Evolutionary conservation across 2,797 vertebrate genomes (phyloP).

Genomic region (Glossophaga mutica): DNA sequence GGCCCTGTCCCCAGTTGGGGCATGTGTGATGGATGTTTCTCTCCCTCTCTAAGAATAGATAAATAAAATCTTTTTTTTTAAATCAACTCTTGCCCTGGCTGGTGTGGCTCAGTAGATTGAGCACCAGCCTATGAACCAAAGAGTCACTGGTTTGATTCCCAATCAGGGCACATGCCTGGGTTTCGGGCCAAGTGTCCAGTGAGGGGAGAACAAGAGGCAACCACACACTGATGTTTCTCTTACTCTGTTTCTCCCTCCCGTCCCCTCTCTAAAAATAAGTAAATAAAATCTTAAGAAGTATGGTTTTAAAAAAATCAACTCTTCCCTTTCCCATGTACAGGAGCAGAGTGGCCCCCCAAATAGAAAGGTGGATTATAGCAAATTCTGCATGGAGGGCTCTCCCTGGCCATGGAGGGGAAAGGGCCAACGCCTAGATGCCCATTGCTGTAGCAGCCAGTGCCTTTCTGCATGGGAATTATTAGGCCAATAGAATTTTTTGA

Average conservation of each 20-base stretch:
- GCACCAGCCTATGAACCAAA: too few species aligned
- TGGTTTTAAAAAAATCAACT: neutral
- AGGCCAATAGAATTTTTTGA: slow-evolving; percentile 55
- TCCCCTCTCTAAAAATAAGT: neutral
- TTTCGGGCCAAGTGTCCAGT: too few species aligned
- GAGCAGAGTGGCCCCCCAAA: slow-evolving; percentile 75
- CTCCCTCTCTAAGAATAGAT: neutral
- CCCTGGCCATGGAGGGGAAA: slow-evolving; percentile 50
- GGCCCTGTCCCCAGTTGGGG: neutral
- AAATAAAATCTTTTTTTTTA: neutral
- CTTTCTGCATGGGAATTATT: slow-evolving; percentile 39
- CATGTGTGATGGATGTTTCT: neutral
- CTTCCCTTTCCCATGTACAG: slow-evolving; percentile 75
- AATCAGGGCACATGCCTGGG: too few species aligned
- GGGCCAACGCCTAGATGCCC: slow-evolving; percentile 50
- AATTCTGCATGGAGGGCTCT: slow-evolving; percentile 66
- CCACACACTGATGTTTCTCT: too few species aligned
- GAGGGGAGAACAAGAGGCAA: too few species aligned
- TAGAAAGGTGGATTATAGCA: slow-evolving; percentile 70
- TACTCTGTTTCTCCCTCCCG: too few species aligned
- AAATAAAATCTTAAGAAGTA: neutral
- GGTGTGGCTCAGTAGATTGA: too few species aligned
- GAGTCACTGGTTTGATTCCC: too few species aligned
- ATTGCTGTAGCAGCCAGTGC: slow-evolving; percentile 33
- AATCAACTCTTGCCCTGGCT: too few species aligned